Conservation (phyloP, 1,140 invertebrate genomes). For the Hylyphantes graminicola region DNA sequence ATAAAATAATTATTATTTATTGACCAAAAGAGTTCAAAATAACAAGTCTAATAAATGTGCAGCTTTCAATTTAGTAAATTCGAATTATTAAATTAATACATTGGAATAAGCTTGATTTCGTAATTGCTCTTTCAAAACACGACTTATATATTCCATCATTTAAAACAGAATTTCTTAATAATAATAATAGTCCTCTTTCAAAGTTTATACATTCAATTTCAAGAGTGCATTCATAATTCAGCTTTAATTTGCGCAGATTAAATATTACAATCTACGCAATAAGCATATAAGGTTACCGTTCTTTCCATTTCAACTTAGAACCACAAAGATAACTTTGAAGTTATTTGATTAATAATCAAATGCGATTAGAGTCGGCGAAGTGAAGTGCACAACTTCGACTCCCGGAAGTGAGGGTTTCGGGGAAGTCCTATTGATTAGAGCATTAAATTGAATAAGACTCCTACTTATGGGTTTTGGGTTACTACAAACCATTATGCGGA, state of each 20-base stretch:
- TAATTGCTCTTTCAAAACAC: too few relatives aligned
- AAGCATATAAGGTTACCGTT: slow-evolving; percentile 15
- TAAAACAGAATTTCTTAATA: neutral
- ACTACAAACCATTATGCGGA: too few relatives aligned
- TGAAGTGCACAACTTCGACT: too few relatives aligned
- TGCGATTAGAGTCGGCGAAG: neutral
- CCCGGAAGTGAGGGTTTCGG: neutral
- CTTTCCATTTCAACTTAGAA: neutral
- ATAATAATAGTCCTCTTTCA: neutral
- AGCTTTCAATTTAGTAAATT: too few relatives aligned
- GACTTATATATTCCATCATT: too few relatives aligned
- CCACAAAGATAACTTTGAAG: slow-evolving; percentile 22
- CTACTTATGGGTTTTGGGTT: too few relatives aligned
- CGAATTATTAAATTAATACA: too few relatives aligned
- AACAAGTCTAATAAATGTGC: too few relatives aligned
- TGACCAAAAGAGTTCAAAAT: too few relatives aligned
- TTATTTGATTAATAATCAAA: slow-evolving; percentile 28
- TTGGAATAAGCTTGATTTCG: too few relatives aligned
- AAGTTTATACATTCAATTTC: neutral
- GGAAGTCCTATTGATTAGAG: neutral
- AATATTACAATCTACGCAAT: slow-evolving; percentile 17
- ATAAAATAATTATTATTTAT: too few relatives aligned
- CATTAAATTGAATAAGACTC: neutral
- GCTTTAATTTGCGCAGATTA: slow-evolving; percentile 36
- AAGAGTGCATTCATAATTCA: slow-evolving; percentile 15